Conservation (phyloP, 2,888 invertebrate species). For the Sphaerophoria taeniata region DNA sequence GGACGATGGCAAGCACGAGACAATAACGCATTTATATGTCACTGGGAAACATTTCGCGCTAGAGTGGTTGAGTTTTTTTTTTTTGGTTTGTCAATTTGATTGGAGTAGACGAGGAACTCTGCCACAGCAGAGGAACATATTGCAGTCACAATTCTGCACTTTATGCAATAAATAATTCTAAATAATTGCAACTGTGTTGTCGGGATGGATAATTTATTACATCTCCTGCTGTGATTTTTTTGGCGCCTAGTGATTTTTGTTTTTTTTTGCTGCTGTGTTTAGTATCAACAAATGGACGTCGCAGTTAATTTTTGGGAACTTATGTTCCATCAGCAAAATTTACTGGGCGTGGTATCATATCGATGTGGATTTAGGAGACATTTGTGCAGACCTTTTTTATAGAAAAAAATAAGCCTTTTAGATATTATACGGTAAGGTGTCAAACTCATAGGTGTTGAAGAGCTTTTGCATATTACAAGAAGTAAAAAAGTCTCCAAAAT, state of each 20-base stretch:
- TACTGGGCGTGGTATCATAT: too few species aligned
- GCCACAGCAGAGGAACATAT: conserved; percentile 35
- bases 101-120: neutral
- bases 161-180: conserved; percentile 65
- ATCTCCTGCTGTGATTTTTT: conserved; percentile 61
- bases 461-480: too few species aligned
- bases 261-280: neutral
- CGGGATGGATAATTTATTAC: conserved; percentile 64
- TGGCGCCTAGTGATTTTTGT: neutral
- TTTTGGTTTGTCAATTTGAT: conserved; percentile 1
- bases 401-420: too few species aligned
- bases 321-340: too few species aligned
- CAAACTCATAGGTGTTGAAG: too few species aligned
- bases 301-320: too few species aligned
- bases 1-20: too few species aligned
- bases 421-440: too few species aligned
- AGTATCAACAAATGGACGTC: too few species aligned
- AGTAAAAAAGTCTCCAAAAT: too few species aligned
- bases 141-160: conserved; percentile 52
- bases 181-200: conserved; percentile 67
- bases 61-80: conserved; percentile 3
- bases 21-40: neutral
- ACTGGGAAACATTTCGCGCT: conserved; percentile 16
- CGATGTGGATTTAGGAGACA: too few species aligned
- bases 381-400: too few species aligned